phyloP scores from a whole-genome alignment of 2,797 vertebrate genomes.

The Urophycis tenuis region DNA sequence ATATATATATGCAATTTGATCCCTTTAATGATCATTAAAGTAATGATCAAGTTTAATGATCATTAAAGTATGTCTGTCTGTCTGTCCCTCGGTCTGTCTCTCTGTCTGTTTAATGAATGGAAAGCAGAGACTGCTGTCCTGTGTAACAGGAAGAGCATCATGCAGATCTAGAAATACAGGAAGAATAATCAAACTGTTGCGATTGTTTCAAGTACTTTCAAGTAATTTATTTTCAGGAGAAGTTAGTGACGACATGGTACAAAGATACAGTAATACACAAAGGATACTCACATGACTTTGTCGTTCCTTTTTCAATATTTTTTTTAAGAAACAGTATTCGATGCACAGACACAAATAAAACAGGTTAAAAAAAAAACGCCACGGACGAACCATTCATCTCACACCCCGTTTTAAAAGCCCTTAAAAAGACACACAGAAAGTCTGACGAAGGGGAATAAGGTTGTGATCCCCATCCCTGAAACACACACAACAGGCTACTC shows the following conservation, averaged over 20 bases:
- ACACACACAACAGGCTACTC: slow-evolving; percentile 48
- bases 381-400: slow-evolving; percentile 29
- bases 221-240: slow-evolving; percentile 70
- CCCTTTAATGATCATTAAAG: too few relatives aligned
- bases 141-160: background rate
- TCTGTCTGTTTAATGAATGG: background rate
- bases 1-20: too few relatives aligned
- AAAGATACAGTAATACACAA: slow-evolving; percentile 55
- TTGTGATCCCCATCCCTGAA: slow-evolving; percentile 34
- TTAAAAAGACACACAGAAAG: slow-evolving; percentile 50
- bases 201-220: slow-evolving; percentile 44
- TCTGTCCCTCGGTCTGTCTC: too few relatives aligned
- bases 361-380: slow-evolving; percentile 40
- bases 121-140: background rate
- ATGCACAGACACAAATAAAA: slow-evolving; percentile 36
- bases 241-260: slow-evolving; percentile 62
- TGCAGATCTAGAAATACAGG: background rate
- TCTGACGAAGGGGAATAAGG: slow-evolving; percentile 27
- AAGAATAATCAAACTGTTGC: background rate
- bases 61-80: too few relatives aligned
- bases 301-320: slow-evolving; percentile 31
- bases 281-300: slow-evolving; percentile 18
- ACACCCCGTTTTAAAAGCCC: slow-evolving; percentile 50
- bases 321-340: slow-evolving; percentile 30
- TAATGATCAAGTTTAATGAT: too few relatives aligned